A percentile compares a stretch with the other conserved stretches of the same genome.
Evolutionary conservation across 1,140 invertebrate species (phyloP).

Genomic region (Camponotus vicinus): DNA sequence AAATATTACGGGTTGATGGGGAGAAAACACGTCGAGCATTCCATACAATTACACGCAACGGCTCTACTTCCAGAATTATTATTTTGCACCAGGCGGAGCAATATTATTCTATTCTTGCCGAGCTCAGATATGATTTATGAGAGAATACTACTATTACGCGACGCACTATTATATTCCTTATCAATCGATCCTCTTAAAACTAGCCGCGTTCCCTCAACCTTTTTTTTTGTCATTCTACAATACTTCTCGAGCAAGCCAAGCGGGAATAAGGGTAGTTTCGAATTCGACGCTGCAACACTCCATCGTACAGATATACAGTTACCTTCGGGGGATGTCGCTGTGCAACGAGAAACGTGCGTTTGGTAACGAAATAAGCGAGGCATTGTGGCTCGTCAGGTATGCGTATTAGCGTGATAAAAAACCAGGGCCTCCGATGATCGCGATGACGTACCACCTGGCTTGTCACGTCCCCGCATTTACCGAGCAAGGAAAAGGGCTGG

Average conservation of each 20-base stretch:
- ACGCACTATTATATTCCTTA: constrained; percentile 28
- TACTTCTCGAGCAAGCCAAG: not conserved
- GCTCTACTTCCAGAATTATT: constrained; percentile 28
- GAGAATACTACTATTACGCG: constrained; percentile 3
- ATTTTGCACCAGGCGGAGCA: constrained; percentile 39
- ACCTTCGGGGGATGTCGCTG: not conserved
- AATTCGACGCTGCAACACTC: constrained; percentile 47
- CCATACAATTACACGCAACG: constrained; percentile 27
- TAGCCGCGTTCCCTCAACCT: constrained; percentile 26
- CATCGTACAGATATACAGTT: constrained; percentile 36
- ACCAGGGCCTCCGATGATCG: constrained; percentile 52
- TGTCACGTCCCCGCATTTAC: constrained; percentile 35
- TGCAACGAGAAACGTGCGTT: constrained; percentile 41
- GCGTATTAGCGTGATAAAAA: constrained; percentile 73
- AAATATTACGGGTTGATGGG: constrained; percentile 40
- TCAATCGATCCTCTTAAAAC: constrained; percentile 44
- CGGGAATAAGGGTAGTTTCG: constrained; percentile 43
- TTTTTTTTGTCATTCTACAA: not conserved
- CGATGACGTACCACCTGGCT: constrained; percentile 71
- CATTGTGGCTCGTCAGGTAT: constrained; percentile 75
- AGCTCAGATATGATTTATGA: constrained; percentile 49
- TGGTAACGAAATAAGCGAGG: constrained; percentile 73
- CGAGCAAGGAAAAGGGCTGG: not conserved
- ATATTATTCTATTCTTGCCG: constrained; percentile 50
- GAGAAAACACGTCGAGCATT: constrained; percentile 39